Percentiles rank a stretch among this genome's conserved stretches.
Conservation (phyloP, 2,113 vertebrate genomes). For the Cichladusa arquata region DNA sequence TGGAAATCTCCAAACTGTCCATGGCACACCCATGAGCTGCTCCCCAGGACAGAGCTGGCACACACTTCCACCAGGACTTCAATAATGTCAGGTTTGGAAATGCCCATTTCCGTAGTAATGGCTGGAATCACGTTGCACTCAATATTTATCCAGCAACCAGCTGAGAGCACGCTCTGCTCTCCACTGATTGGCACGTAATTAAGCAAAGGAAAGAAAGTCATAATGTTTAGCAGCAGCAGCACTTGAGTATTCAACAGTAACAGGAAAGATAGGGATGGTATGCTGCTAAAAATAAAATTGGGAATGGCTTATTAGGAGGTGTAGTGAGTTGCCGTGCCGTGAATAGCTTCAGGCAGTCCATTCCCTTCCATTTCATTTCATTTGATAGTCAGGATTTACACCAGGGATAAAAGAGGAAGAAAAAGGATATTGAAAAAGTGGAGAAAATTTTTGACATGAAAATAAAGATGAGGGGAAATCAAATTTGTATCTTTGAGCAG, state of each 20-base stretch:
- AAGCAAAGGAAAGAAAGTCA: constrained; percentile 48
- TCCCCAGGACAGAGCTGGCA: neutral
- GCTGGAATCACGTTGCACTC: neutral
- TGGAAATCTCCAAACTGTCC: neutral
- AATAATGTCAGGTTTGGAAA: neutral
- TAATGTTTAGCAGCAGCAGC: constrained; percentile 33
- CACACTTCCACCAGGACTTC: neutral
- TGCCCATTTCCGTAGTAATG: neutral
- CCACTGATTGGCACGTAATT: constrained; percentile 54
- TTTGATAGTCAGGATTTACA: constrained; percentile 36
- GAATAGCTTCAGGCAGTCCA: constrained; percentile 43
- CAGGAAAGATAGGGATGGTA: constrained; percentile 8
- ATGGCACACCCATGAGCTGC: neutral
- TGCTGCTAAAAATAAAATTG: constrained; percentile 47
- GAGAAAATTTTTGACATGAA: neutral
- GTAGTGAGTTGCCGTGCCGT: neutral
- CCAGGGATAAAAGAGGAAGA: constrained; percentile 14
- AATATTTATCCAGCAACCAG: constrained; percentile 35
- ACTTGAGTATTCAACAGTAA: constrained; percentile 33
- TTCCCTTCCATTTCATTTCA: constrained; percentile 46
- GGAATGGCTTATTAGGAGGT: constrained; percentile 39
- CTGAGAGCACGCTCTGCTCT: constrained; percentile 20
- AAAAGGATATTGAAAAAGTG: neutral
- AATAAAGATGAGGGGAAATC: constrained; percentile 50
- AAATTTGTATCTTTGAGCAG: constrained; percentile 46